Evolutionary conservation across 2,797 vertebrate species (phyloP).

Genomic region (Fistularia commersonii): DNA sequence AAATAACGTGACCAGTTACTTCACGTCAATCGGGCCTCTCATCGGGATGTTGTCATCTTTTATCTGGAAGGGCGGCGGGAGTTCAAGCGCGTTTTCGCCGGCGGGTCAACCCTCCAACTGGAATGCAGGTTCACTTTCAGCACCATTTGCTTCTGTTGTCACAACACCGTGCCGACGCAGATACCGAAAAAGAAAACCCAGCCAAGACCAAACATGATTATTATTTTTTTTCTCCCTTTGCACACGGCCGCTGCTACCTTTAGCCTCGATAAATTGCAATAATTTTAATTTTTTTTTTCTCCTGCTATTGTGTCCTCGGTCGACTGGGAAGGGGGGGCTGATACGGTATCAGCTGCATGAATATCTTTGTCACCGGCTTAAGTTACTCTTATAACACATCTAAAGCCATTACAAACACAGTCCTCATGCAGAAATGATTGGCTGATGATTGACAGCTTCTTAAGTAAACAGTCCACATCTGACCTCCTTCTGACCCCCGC

Average conservation of each 20-base stretch:
- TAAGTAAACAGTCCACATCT: constrained; percentile 40
- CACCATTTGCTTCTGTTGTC: constrained; percentile 43
- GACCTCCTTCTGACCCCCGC: constrained; percentile 46
- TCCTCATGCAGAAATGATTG: constrained; percentile 12
- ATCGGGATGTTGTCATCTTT: neutral
- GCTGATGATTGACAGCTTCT: constrained; percentile 48
- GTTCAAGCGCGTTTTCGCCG: constrained; percentile 25
- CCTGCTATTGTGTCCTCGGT: constrained; percentile 28
- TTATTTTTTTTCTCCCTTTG: no score
- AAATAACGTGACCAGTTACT: no score
- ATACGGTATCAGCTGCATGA: constrained; percentile 43
- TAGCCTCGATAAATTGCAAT: no score
- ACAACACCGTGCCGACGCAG: constrained; percentile 30
- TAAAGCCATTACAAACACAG: constrained; percentile 38
- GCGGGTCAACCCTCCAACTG: constrained; percentile 20
- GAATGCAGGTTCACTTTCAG: constrained; percentile 37
- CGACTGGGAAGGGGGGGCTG: constrained; percentile 4
- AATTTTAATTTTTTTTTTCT: no score
- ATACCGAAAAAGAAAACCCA: constrained; percentile 12
- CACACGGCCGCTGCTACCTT: no score
- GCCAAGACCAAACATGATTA: constrained; percentile 15
- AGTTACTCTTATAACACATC: constrained; percentile 36
- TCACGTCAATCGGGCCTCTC: no score
- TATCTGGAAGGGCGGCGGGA: constrained; percentile 20
- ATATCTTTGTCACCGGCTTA: constrained; percentile 28